These are phyloP conservation scores for Agriopis leucophaearia DNA, from an alignment of 2,888 invertebrate species.

Conservation along the genomic window DNA sequence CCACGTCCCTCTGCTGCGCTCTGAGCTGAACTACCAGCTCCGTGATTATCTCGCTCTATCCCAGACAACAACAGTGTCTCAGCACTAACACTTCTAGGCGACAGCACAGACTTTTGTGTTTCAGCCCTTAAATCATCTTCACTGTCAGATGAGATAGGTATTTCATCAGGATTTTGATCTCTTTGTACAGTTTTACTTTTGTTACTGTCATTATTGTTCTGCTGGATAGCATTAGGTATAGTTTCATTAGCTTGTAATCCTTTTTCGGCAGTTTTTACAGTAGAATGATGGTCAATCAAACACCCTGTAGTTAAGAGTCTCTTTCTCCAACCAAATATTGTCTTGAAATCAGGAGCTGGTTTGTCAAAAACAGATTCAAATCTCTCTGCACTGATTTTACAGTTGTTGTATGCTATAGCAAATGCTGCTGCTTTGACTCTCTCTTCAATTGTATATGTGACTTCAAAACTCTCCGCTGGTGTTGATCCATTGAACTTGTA, in stretches of 20 bases:
- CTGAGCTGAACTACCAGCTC: constrained; percentile 52
- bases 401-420: constrained; percentile 79
- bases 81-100: constrained; percentile 66
- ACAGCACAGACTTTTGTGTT: constrained; percentile 40
- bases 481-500: constrained; percentile 72
- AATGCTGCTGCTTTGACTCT: constrained; percentile 75
- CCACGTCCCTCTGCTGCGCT: constrained; percentile 56
- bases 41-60: constrained; percentile 52
- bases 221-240: constrained; percentile 1
- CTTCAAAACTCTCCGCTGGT: constrained; percentile 68
- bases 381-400: constrained; percentile 74
- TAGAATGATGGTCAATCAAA: constrained; percentile 72
- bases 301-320: constrained; percentile 75
- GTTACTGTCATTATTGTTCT: constrained; percentile 29
- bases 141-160: constrained; percentile 65
- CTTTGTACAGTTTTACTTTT: constrained; percentile 51
- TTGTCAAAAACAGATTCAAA: constrained; percentile 77
- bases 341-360: constrained; percentile 82
- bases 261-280: constrained; percentile 44
- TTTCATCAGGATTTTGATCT: constrained; percentile 78
- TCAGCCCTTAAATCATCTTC: constrained; percentile 62
- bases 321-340: constrained; percentile 80
- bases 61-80: constrained; percentile 70
- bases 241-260: constrained; percentile 4
- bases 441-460: constrained; percentile 76